Percentiles rank a stretch among this genome's conserved stretches.
Conservation (phyloP, 2,888 invertebrate genomes). For the Chrysodeixis includens region DNA sequence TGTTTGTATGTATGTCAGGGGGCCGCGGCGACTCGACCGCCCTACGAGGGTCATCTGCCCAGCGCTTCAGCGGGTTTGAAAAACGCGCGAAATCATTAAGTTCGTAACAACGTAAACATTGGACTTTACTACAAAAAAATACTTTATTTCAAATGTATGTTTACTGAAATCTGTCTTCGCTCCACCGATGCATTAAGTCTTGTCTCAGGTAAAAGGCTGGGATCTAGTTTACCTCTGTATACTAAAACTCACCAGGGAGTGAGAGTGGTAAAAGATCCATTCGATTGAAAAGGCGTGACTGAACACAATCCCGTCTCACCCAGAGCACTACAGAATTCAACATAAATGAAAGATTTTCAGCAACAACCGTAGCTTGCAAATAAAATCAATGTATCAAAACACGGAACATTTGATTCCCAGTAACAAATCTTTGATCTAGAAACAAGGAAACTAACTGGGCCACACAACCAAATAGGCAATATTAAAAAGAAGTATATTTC, state of each 20-base stretch:
- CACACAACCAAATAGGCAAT: constrained; percentile 39
- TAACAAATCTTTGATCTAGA: constrained; percentile 46
- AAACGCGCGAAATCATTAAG: background rate
- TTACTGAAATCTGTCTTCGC: background rate
- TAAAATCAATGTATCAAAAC: background rate
- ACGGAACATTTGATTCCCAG: constrained; percentile 18
- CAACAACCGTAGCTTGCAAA: background rate
- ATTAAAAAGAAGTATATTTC: constrained; percentile 38
- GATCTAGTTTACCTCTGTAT: background rate
- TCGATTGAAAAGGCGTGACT: background rate
- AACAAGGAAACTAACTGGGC: constrained; percentile 36
- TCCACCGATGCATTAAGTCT: background rate
- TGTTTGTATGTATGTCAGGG: constrained; percentile 87
- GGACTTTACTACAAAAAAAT: background rate
- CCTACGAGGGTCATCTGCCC: constrained; percentile 84
- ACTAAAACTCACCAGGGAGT: background rate
- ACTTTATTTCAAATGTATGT: too few relatives aligned
- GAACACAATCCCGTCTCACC: background rate
- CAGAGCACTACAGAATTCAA: background rate
- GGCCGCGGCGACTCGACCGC: constrained; percentile 78
- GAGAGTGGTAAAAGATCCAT: background rate
- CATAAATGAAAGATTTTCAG: background rate
- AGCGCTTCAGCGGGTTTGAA: constrained; percentile 58
- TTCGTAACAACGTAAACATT: background rate
- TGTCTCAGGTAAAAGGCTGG: background rate